Evolutionary conservation across 2,888 invertebrate genomes (phyloP).

Genomic region (Drosophila rellima): DNA sequence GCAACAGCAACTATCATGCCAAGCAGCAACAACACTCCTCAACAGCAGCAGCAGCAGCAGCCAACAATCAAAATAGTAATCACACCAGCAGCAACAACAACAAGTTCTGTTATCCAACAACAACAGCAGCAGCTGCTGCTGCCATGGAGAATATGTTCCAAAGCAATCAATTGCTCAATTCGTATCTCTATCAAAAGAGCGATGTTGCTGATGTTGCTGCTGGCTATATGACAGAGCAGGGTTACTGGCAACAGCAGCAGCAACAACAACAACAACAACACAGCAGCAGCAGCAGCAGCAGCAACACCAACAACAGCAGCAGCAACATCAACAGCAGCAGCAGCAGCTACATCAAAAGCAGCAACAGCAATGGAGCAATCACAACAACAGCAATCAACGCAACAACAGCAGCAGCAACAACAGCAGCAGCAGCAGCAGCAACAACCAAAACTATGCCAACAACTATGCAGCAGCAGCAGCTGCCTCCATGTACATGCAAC

Average conservation of each 20-base stretch:
- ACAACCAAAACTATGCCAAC: conserved; percentile 64
- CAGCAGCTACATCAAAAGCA: conserved; percentile 42
- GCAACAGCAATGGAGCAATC: conserved; percentile 49
- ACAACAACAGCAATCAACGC: conserved; percentile 56
- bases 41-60: conserved; percentile 35
- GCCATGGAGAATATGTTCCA: conserved; percentile 75
- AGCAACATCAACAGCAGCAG: conserved; percentile 40
- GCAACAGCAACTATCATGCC: conserved; percentile 36
- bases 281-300: conserved; percentile 57
- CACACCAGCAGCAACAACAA: conserved; percentile 60
- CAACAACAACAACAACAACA: conserved; percentile 53
- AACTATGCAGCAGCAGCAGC: conserved; percentile 73
- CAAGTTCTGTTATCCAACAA: conserved; percentile 62
- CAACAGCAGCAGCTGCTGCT: conserved; percentile 53
- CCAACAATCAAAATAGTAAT: conserved; percentile 60
- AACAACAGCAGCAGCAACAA: conserved; percentile 59
- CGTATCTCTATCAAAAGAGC: conserved; percentile 70
- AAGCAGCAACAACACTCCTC: conserved; percentile 34
- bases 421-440: conserved; percentile 51
- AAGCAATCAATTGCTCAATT: conserved; percentile 69
- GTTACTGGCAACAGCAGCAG: conserved; percentile 73
- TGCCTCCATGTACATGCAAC: conserved; percentile 79
- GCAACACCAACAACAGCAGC: conserved; percentile 46
- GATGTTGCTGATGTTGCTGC: conserved; percentile 41
- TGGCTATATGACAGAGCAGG: conserved; percentile 69